Evolutionary conservation across 53 echinoderm and acorn worm species (phyloP).

Genomic region (Paelopatides confundens): DNA sequence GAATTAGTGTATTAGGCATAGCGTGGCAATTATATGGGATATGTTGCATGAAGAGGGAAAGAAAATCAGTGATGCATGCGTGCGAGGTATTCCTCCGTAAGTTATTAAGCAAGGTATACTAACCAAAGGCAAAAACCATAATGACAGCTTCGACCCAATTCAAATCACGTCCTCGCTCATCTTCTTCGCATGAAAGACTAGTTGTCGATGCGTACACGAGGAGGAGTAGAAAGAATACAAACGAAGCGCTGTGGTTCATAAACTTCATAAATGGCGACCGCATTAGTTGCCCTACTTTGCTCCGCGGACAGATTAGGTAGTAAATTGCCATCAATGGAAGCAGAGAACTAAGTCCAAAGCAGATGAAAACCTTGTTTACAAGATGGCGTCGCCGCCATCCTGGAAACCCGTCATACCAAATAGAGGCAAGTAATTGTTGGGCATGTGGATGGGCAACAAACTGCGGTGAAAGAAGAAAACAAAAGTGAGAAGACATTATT

Average conservation of each 20-base stretch:
- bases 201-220: slow-evolving; percentile 80
- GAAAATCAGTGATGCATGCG: no score
- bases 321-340: slow-evolving; percentile 90
- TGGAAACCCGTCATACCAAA: slow-evolving; percentile 98
- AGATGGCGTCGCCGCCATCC: slow-evolving; percentile 91
- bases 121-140: slow-evolving; percentile 87
- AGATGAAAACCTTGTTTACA: slow-evolving; percentile 81
- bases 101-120: no score
- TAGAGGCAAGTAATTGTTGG: slow-evolving; percentile 88
- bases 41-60: no score
- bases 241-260: slow-evolving; percentile 97
- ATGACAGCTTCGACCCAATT: slow-evolving; percentile 74
- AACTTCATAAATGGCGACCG: slow-evolving; percentile 99
- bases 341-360: slow-evolving; percentile 74
- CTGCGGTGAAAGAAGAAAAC: slow-evolving; percentile 39
- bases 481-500: no score
- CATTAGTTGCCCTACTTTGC: slow-evolving; percentile 78
- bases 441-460: slow-evolving; percentile 97
- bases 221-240: slow-evolving; percentile 84
- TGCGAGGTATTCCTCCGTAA: not conserved
- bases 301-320: slow-evolving; percentile 89
- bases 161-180: slow-evolving; percentile 64
- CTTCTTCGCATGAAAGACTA: not conserved
- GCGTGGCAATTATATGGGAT: no score
- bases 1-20: no score